Evolutionary conservation across 2,113 vertebrate genomes (phyloP).

Genomic region (Vulpes ferrilata): DNA sequence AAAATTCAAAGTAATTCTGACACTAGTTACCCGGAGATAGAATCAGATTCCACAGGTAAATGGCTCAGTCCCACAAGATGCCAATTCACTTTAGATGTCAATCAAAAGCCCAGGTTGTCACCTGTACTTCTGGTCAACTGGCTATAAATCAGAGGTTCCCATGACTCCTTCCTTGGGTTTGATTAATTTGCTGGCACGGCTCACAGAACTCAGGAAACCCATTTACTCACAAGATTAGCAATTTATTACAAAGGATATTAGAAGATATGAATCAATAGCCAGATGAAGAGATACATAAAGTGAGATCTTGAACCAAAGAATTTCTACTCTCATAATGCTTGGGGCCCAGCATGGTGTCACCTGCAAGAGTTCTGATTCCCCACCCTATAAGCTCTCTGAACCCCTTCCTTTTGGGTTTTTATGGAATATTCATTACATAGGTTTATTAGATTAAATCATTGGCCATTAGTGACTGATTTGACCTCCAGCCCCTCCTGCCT

Average conservation of each 20-base stretch:
- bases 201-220: neutral
- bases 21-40: neutral
- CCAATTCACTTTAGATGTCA: neutral
- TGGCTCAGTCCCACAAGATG: neutral
- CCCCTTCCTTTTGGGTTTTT: neutral
- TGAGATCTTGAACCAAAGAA: neutral
- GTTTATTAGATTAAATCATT: neutral
- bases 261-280: neutral
- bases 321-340: neutral
- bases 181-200: neutral
- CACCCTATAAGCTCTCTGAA: neutral
- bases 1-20: neutral
- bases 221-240: neutral
- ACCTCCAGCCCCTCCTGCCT: neutral
- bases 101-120: neutral
- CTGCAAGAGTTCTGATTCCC: neutral
- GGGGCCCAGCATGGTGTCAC: neutral
- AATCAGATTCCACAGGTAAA: neutral
- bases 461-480: neutral
- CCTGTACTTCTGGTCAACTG: neutral
- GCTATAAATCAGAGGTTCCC: neutral
- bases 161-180: neutral
- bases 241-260: neutral
- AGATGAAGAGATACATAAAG: neutral
- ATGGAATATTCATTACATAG: neutral